phyloP scores from a whole-genome alignment of 2,888 invertebrate genomes.

The Campopleginae sp. region DNA sequence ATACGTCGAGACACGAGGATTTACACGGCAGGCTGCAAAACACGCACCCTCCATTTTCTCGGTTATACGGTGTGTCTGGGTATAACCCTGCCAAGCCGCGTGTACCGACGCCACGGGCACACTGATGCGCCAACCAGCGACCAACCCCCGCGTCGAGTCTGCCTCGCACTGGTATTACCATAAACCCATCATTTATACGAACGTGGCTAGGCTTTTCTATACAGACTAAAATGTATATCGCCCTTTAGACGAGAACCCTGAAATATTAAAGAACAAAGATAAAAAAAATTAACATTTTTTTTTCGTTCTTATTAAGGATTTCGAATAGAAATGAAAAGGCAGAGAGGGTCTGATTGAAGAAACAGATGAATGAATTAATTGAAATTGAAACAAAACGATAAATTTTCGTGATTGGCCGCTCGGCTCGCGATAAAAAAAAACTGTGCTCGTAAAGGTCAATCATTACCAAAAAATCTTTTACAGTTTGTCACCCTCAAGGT shows the following conservation, averaged over 20 bases:
- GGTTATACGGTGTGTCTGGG: conserved; percentile 68
- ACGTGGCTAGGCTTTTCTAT: conserved; percentile 71
- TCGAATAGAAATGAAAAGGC: neutral
- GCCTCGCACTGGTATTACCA: conserved; percentile 79
- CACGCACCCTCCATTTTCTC: conserved; percentile 81
- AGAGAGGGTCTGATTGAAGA: neutral
- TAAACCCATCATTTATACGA: conserved; percentile 82
- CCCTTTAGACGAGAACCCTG: conserved; percentile 70
- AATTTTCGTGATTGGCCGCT: neutral
- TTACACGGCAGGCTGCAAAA: conserved; percentile 80
- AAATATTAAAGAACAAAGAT: conserved; percentile 76
- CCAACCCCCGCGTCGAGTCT: conserved; percentile 68
- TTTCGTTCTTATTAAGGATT: conserved; percentile 1
- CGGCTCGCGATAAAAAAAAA: neutral
- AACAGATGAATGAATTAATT: neutral
- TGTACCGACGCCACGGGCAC: conserved; percentile 65
- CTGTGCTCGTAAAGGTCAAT: neutral
- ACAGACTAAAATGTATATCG: conserved; percentile 57
- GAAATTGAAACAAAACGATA: neutral
- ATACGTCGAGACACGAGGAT: conserved; percentile 81
- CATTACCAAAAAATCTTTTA: neutral
- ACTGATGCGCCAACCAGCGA: conserved; percentile 68
- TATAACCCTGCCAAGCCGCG: conserved; percentile 34
- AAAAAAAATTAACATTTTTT: conserved; percentile 26
- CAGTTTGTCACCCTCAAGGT: neutral